Percentiles rank a stretch among this genome's conserved stretches.
Conservation (phyloP, 2,113 vertebrate genomes). For the Macaca fascicularis region DNA sequence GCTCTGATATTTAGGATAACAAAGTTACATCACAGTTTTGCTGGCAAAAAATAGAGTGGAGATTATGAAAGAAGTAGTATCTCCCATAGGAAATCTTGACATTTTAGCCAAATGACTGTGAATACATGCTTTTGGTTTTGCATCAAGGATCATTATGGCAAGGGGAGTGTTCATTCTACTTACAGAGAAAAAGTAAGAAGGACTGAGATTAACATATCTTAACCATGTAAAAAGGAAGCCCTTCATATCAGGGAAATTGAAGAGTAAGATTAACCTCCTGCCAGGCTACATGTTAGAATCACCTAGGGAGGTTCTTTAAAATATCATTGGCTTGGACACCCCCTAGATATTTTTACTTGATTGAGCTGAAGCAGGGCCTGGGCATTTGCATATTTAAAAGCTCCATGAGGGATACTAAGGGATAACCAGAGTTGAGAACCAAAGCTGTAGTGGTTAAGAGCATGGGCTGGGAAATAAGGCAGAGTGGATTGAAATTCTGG, state of each 20-base stretch:
- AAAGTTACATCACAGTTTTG: not conserved
- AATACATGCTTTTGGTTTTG: not conserved
- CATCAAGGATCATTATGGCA: not conserved
- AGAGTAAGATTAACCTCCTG: not conserved
- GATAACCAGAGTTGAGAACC: not conserved
- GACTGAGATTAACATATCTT: not conserved
- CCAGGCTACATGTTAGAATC: not conserved
- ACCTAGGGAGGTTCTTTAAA: not conserved
- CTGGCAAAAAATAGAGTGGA: not conserved
- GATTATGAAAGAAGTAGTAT: not conserved
- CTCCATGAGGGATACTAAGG: not conserved
- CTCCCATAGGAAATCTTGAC: not conserved
- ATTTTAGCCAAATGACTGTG: not conserved
- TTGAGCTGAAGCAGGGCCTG: rapidly evolving
- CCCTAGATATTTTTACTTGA: not conserved
- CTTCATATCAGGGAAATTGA: not conserved
- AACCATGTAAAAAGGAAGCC: not conserved
- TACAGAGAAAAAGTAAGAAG: not conserved
- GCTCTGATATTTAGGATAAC: not conserved
- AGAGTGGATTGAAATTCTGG: not conserved
- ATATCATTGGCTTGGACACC: not conserved
- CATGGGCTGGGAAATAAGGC: not conserved
- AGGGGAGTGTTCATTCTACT: not conserved
- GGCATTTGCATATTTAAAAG: not conserved
- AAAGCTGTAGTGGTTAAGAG: not conserved